These are phyloP conservation scores for Bursaphelenchus okinawaensis DNA, from an alignment of 2,888 invertebrate species.

Conservation along the genomic window DNA sequence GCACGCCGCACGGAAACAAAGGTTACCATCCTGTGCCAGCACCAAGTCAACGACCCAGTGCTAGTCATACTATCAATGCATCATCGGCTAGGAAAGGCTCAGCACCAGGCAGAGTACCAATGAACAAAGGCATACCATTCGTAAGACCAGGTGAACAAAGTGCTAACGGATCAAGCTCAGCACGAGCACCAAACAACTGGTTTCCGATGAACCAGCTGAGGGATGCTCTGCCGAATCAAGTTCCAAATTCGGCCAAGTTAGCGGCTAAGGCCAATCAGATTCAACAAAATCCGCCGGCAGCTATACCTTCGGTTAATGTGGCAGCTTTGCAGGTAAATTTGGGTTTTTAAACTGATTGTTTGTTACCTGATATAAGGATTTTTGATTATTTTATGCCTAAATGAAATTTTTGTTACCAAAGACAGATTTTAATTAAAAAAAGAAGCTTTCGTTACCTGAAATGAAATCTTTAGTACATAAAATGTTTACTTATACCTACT, in stretches of 20 bases:
- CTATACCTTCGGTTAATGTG: conserved; percentile 11
- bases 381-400: too few species aligned
- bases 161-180: conserved; percentile 32
- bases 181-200: conserved; percentile 24
- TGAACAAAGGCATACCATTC: not conserved
- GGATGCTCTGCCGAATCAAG: conserved; percentile 15
- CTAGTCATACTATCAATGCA: conserved; percentile 9
- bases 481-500: too few species aligned
- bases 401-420: too few species aligned
- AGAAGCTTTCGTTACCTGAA: too few species aligned
- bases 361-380: too few species aligned
- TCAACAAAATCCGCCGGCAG: conserved; percentile 3
- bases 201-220: conserved; percentile 20
- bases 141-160: not conserved
- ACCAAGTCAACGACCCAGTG: not conserved
- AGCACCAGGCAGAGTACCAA: conserved; percentile 31
- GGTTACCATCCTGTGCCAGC: conserved; percentile 2
- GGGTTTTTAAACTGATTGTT: too few species aligned
- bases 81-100: conserved; percentile 27
- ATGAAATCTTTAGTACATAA: too few species aligned
- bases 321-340: conserved; percentile 13
- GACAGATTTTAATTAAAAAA: too few species aligned
- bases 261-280: conserved; percentile 23
- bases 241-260: conserved; percentile 31
- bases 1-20: not conserved